These are phyloP conservation scores for Masticophis lateralis DNA, from an alignment of 2,797 vertebrate genomes.

Conservation along the genomic window DNA sequence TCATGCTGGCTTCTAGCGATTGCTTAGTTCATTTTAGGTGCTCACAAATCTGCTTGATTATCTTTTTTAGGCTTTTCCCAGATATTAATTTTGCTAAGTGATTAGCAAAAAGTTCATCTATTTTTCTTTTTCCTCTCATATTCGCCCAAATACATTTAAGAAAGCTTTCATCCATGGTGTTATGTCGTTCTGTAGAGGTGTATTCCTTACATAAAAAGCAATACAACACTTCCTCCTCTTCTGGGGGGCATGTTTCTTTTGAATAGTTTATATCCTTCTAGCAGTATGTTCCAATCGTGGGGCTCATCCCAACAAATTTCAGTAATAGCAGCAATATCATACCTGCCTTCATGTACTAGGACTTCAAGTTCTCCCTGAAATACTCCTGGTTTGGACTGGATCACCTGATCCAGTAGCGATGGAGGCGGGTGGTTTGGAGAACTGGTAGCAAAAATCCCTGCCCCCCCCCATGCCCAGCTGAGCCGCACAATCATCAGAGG, in stretches of 20 bases:
- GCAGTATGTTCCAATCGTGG: neutral
- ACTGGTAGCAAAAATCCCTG: no score
- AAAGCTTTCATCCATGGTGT: neutral
- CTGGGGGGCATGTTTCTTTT: neutral
- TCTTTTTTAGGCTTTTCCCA: neutral
- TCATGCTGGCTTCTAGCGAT: neutral
- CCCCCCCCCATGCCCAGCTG: no score
- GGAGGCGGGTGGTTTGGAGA: no score
- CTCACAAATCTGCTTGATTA: neutral
- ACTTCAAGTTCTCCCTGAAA: neutral
- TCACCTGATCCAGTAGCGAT: no score
- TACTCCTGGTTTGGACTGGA: no score
- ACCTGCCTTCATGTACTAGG: neutral
- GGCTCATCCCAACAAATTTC: neutral
- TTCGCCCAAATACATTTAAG: neutral
- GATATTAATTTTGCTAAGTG: neutral
- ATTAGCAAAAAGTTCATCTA: neutral
- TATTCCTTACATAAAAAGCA: neutral
- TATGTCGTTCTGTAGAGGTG: neutral
- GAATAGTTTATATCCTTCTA: neutral
- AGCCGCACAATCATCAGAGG: no score
- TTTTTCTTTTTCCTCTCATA: neutral
- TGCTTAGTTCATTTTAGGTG: neutral
- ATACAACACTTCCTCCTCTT: neutral
- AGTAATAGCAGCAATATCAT: neutral